A percentile compares a stretch with the other conserved stretches of the same genome.
These are phyloP conservation scores for Andrena bucephala DNA, from an alignment of 2,888 invertebrate genomes.

Conservation along the genomic window DNA sequence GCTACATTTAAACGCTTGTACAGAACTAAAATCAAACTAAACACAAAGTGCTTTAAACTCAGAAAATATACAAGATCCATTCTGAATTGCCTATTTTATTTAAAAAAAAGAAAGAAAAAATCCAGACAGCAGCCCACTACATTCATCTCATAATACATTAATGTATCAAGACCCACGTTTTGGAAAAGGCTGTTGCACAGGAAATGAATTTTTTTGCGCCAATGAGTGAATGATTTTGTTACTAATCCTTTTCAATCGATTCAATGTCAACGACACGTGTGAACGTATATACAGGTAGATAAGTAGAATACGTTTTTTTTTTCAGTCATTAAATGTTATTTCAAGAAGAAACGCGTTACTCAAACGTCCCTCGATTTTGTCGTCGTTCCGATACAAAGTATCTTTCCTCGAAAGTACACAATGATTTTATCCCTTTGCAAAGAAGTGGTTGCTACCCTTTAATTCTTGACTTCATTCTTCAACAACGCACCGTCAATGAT, in stretches of 20 bases:
- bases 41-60: too few relatives aligned
- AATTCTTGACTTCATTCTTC: not conserved
- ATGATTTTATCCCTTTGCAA: slow-evolving; percentile 1
- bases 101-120: too few relatives aligned
- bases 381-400: not conserved
- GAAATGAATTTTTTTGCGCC: slow-evolving; percentile 1
- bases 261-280: slow-evolving; percentile 50
- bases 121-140: too few relatives aligned
- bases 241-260: slow-evolving; percentile 12
- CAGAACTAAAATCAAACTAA: too few relatives aligned
- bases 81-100: too few relatives aligned
- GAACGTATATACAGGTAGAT: slow-evolving; percentile 64
- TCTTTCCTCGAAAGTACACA: not conserved
- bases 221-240: not conserved
- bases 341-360: slow-evolving; percentile 6
- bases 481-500: slow-evolving; percentile 11
- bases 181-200: not conserved
- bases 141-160: too few relatives aligned
- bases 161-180: too few relatives aligned
- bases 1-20: too few relatives aligned
- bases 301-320: slow-evolving; percentile 55
- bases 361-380: not conserved
- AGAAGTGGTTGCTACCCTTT: slow-evolving; percentile 3
- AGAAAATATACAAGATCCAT: too few relatives aligned
- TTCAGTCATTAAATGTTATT: slow-evolving; percentile 43